Base-by-base conservation (phyloP, 2,888 invertebrate genomes). In the Cephus nigrinus region DNA sequence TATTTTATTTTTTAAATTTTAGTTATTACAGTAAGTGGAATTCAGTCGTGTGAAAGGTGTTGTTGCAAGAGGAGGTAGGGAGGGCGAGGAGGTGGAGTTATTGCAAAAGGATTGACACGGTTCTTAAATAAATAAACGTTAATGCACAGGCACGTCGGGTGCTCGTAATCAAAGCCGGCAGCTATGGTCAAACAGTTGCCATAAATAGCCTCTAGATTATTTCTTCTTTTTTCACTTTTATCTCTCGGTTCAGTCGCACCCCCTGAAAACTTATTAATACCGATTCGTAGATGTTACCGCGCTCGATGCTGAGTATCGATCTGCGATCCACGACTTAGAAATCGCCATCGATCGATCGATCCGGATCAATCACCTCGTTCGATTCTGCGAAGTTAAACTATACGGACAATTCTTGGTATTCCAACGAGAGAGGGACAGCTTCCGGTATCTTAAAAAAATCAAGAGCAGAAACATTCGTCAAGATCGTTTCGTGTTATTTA, bases 51-150 rank as follows among this genome's bases (percentile, higher is more conserved):
- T 23, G 55, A 55, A 55, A 23, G 15, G 15, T 23, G 55, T 55
- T 55, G 55, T 55, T 9, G 9, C 55, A 23, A 55, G 55, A 55
- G 23, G 55, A 2, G 55, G 55, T 5, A 23, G 40, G 40, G 40
- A 40, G 40, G 40, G 0, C 12, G 35, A 5, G 40, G 23, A 5
- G 40, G 23, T 1, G 40, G 1, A 55, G 55, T 55, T 55, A 55
- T 55, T 55, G 55, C 55, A 55, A 55, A 55, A 55, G 55, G 55
- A 55, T 55, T 55, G 55, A 55, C 55, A 55, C 55, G 55, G 55
- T 55, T 55, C 55, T 55, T 55, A 74, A 74, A 74, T 74, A 74
- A 74, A 74, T 36, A 74, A 74, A 74, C 74, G n/a, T 34, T 31
- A n/a, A n/a, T n/a, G 35, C 74, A 31, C 55, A 15, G 34, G 32